Evolutionary conservation across 2,113 vertebrate species (phyloP), one percentile per base, ranked within the genome.

Genomic region (Thymallus thymallus): DNA sequence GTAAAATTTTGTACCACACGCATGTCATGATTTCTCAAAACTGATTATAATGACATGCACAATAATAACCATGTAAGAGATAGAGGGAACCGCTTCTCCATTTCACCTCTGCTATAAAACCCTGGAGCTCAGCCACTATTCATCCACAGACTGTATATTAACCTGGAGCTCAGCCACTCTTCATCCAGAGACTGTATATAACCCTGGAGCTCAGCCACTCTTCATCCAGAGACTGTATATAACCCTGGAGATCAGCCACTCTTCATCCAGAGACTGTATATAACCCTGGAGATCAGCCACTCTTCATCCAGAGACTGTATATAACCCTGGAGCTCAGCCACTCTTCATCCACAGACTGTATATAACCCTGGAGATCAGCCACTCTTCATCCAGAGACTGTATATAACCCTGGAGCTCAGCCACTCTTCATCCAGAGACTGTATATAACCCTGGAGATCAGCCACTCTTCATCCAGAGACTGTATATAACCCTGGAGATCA

Each of bases 101-200:
- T 81, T 78, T 86, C 84, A 82, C 87, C 77, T 81, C 1, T 66
- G 86, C 85, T 89, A 85, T 85, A 83, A 88, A 86, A 82, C 78
- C 1, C 74, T 3, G 65, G 45, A 75, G 82, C 76, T 80, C 72
- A 76, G 76, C 70, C 68, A 24, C 66, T 80, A 64, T 35, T 83
- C 86, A 76, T 64, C 26, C 63, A 30, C n/a, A n/a, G n/a, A n/a
- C n/a, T n/a, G n/a, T n/a, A n/a, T n/a, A n/a, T n/a, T n/a, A n/a
- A n/a, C n/a, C n/a, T n/a, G n/a, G n/a, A n/a, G n/a, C n/a, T n/a
- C n/a, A n/a, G n/a, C n/a, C 68, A 24, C 67, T 80, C 68, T 35
- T 83, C 86, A 76, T 64, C 26, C 64, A 30, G 64, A 20, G 30
- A 29, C 29, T 30, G 64, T 66, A n/a, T n/a, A n/a, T n/a, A n/a